These are phyloP conservation scores for Alaudala cheleensis DNA, from an alignment of 2,113 vertebrate species.

Conservation along the genomic window DNA sequence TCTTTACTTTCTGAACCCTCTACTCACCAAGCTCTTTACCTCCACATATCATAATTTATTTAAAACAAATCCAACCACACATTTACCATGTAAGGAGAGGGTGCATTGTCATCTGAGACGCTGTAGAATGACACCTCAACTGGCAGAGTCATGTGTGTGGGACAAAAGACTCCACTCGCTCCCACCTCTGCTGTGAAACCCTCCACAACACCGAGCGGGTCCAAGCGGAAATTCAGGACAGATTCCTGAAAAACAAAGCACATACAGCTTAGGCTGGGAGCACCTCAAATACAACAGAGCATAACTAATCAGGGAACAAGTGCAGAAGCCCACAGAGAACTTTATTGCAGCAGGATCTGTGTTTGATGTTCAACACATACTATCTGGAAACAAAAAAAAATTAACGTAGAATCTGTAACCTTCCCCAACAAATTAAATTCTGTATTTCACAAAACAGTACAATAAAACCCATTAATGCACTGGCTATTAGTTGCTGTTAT, in stretches of 20 bases:
- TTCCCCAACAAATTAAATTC: background rate
- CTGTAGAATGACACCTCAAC: constrained; percentile 99
- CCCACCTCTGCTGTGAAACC: constrained; percentile 97
- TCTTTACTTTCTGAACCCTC: background rate
- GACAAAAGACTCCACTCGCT: constrained; percentile 95
- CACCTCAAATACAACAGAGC: background rate
- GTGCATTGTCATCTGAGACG: constrained; percentile 97
- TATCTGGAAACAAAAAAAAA: background rate
- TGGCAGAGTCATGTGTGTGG: constrained; percentile 94
- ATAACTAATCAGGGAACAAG: background rate
- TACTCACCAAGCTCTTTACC: background rate
- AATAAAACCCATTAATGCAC: fast-evolving
- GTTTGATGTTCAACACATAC: background rate
- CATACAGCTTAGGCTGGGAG: background rate
- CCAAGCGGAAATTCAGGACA: constrained; percentile 95
- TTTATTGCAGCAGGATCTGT: background rate
- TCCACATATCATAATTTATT: background rate
- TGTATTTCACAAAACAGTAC: background rate
- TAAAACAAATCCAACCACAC: background rate
- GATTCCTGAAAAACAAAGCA: constrained; percentile 83
- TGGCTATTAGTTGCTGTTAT: background rate
- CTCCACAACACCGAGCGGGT: constrained; percentile 87
- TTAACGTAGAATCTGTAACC: background rate
- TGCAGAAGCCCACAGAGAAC: background rate
- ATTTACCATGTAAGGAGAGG: constrained; percentile 96